These are phyloP conservation scores for Amiota minor DNA, from an alignment of 2,888 invertebrate species.

Conservation along the genomic window DNA sequence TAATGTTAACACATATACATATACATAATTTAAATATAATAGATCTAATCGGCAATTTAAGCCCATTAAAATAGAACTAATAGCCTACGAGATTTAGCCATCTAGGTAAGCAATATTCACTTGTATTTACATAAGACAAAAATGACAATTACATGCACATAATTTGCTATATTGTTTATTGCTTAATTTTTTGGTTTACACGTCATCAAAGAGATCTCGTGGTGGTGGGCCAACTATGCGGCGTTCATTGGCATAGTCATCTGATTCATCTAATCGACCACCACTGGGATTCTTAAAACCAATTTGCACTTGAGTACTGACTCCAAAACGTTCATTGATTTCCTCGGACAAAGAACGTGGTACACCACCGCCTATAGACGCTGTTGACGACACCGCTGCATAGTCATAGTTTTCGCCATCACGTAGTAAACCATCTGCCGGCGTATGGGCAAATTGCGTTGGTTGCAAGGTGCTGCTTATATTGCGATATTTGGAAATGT, in stretches of 20 bases:
- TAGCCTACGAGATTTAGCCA: too few relatives aligned
- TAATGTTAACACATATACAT: too few relatives aligned
- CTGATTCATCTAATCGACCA: constrained; percentile 56
- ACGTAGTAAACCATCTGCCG: constrained; percentile 79
- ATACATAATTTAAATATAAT: too few relatives aligned
- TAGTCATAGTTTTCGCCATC: constrained; percentile 84
- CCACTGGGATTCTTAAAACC: constrained; percentile 65
- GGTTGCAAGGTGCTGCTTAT: constrained; percentile 32
- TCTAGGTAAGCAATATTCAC: background rate
- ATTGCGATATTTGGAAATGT: constrained; percentile 64
- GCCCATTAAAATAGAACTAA: too few relatives aligned
- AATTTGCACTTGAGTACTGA: constrained; percentile 77
- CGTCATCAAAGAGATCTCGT: constrained; percentile 87
- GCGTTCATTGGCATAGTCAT: constrained; percentile 68
- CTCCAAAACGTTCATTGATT: constrained; percentile 80
- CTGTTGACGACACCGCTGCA: constrained; percentile 76
- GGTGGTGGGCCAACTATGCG: constrained; percentile 81
- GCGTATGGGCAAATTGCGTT: constrained; percentile 49
- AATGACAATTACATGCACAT: too few relatives aligned
- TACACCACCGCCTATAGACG: constrained; percentile 67
- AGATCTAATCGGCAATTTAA: too few relatives aligned
- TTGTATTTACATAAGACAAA: constrained; percentile 30
- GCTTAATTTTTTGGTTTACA: constrained; percentile 75
- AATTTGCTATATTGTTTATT: too few relatives aligned
- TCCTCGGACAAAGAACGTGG: constrained; percentile 75